These are phyloP conservation scores for Poeciliopsis gracilis DNA, from an alignment of 2,797 vertebrate species.

Conservation along the genomic window DNA sequence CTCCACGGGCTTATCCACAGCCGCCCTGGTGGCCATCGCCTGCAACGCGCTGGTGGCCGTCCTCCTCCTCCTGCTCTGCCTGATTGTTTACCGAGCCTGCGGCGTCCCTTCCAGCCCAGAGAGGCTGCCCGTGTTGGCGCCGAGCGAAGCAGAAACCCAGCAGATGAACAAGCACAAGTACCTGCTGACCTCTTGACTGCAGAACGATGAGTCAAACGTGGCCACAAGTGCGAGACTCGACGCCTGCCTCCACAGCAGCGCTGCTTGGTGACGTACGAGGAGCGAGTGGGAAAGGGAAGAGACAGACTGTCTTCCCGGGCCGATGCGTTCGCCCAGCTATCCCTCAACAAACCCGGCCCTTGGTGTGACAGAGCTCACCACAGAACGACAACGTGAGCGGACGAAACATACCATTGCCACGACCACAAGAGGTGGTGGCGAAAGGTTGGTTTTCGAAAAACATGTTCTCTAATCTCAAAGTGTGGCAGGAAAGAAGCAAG, in stretches of 20 bases:
- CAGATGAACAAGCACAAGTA: conserved; percentile 79
- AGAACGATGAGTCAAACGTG: conserved; percentile 45
- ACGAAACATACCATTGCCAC: conserved; percentile 4
- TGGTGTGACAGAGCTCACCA: conserved; percentile 15
- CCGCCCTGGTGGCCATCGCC: conserved; percentile 82
- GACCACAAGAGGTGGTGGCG: conserved; percentile 6
- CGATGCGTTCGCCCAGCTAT: conserved; percentile 30
- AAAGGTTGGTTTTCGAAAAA: conserved; percentile 62
- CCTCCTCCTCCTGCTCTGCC: conserved; percentile 81
- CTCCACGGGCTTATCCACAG: conserved; percentile 72
- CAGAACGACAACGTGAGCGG: conserved; percentile 9
- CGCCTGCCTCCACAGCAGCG: conserved; percentile 18
- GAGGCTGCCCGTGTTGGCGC: conserved; percentile 73
- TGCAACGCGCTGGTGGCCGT: conserved; percentile 80
- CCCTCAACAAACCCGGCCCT: conserved; percentile 22
- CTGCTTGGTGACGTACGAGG: neutral
- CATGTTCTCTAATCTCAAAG: conserved; percentile 53
- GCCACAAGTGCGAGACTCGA: conserved; percentile 12
- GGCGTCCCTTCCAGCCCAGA: conserved; percentile 82
- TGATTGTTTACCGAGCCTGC: conserved; percentile 82
- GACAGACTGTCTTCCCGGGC: neutral
- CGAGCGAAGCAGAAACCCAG: conserved; percentile 51
- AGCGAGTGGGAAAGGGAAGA: conserved; percentile 24
- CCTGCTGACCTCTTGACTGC: conserved; percentile 78
- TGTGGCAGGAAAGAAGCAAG: conserved; percentile 16